phyloP scores from a whole-genome alignment of 2,797 vertebrate species.

The Liasis olivaceus region DNA sequence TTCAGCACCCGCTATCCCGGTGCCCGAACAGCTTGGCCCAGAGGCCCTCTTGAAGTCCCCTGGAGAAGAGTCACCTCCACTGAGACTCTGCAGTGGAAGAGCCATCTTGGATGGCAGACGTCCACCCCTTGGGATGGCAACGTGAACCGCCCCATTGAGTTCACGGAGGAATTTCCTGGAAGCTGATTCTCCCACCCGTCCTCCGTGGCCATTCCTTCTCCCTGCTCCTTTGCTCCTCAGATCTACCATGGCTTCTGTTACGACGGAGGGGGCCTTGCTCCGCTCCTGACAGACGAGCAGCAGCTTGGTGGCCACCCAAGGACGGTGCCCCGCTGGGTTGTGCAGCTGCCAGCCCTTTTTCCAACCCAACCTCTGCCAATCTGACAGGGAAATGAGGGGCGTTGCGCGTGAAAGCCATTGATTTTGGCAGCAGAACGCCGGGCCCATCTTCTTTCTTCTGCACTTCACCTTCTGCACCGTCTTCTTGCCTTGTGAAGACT shows the following conservation, averaged over 20 bases:
- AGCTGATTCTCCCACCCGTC: too few relatives aligned
- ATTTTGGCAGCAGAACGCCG: neutral
- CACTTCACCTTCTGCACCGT: too few relatives aligned
- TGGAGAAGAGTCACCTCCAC: neutral
- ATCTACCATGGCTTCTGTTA: neutral
- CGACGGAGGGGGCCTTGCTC: neutral
- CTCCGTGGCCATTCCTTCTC: neutral
- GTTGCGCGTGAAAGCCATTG: neutral
- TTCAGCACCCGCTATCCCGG: too few relatives aligned
- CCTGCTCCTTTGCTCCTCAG: too few relatives aligned
- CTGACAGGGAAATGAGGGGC: constrained; percentile 15
- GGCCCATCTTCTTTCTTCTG: neutral
- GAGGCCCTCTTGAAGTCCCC: neutral
- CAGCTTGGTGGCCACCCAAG: neutral
- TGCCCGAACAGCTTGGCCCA: neutral
- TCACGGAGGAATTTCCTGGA: neutral
- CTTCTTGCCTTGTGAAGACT: neutral
- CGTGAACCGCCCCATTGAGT: neutral
- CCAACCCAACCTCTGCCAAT: neutral
- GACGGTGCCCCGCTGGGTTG: neutral
- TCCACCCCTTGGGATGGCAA: neutral
- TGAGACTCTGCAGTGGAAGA: neutral
- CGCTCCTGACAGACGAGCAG: neutral
- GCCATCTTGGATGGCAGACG: neutral
- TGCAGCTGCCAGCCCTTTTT: neutral